Evolutionary conservation across 2,113 vertebrate genomes (phyloP).

Genomic region (Aythya baeri): DNA sequence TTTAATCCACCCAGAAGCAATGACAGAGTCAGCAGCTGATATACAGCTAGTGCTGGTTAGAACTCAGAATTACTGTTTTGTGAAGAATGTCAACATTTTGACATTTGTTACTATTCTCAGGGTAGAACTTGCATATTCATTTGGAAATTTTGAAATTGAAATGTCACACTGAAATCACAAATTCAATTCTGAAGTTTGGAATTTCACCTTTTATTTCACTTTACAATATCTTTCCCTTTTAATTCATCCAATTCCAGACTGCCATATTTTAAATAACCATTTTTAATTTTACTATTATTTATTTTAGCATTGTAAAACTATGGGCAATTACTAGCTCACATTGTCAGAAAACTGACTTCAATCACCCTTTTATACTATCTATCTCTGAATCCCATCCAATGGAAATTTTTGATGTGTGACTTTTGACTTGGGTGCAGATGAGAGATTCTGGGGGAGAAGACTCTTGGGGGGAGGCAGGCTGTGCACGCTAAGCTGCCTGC

Average conservation of each 20-base stretch:
- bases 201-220: constrained; percentile 42
- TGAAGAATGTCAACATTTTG: constrained; percentile 61
- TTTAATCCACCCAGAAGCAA: constrained; percentile 55
- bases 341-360: not conserved
- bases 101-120: constrained; percentile 58
- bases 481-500: not conserved
- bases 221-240: not conserved
- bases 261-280: not conserved
- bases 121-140: constrained; percentile 39
- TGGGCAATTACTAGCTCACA: not conserved
- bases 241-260: not conserved
- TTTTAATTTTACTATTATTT: not conserved
- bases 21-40: constrained; percentile 40
- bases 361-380: not conserved
- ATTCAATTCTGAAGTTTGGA: constrained; percentile 37
- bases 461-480: not conserved
- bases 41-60: constrained; percentile 33
- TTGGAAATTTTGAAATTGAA: constrained; percentile 60
- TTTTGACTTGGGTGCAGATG: not conserved
- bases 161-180: constrained; percentile 8
- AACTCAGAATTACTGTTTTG: constrained; percentile 42
- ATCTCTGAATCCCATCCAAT: not conserved
- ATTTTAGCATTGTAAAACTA: not conserved
- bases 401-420: not conserved
- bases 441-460: not conserved